Percentiles rank a stretch among this genome's conserved stretches.
These are phyloP conservation scores for Pao palembangensis DNA, from an alignment of 2,113 vertebrate genomes.

Conservation along the genomic window DNA sequence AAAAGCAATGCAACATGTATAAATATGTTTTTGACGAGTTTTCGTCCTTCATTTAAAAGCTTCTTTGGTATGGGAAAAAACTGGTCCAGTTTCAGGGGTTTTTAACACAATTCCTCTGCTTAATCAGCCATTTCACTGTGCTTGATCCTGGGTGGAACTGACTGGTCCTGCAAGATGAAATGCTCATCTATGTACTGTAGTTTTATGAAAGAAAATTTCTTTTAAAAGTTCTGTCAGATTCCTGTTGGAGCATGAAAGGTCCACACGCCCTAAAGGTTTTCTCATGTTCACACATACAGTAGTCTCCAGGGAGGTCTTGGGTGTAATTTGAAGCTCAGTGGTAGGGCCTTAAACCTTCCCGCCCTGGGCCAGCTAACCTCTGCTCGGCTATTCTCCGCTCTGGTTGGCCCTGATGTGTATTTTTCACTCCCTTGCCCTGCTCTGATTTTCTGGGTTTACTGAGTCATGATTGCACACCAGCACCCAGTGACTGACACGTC, in stretches of 20 bases:
- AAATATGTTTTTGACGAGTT: too few species aligned
- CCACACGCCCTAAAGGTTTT: constrained; percentile 37
- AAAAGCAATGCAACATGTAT: too few species aligned
- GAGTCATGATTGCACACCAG: constrained; percentile 70
- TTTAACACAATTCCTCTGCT: too few species aligned
- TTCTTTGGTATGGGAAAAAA: not conserved
- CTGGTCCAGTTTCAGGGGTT: too few species aligned
- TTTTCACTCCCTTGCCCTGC: constrained; percentile 26
- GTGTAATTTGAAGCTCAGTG: constrained; percentile 47
- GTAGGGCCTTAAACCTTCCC: constrained; percentile 23
- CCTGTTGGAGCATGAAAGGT: constrained; percentile 15
- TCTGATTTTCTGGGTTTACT: constrained; percentile 64
- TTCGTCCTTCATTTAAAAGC: not conserved
- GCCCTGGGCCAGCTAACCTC: constrained; percentile 51
- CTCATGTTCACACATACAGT: constrained; percentile 53
- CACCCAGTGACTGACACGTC: constrained; percentile 65
- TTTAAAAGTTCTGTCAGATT: not conserved
- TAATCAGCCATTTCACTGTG: too few species aligned
- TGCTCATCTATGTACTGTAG: too few species aligned
- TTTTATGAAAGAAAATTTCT: too few species aligned
- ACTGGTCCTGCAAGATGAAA: too few species aligned
- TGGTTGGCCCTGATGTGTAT: constrained; percentile 34
- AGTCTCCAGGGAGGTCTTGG: constrained; percentile 46
- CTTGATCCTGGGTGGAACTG: too few species aligned
- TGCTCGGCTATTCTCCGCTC: constrained; percentile 39